Evolutionary conservation across 2,888 invertebrate species (phyloP), one percentile per base, ranked within the genome.

Genomic region (Subacronicta megacephala): DNA sequence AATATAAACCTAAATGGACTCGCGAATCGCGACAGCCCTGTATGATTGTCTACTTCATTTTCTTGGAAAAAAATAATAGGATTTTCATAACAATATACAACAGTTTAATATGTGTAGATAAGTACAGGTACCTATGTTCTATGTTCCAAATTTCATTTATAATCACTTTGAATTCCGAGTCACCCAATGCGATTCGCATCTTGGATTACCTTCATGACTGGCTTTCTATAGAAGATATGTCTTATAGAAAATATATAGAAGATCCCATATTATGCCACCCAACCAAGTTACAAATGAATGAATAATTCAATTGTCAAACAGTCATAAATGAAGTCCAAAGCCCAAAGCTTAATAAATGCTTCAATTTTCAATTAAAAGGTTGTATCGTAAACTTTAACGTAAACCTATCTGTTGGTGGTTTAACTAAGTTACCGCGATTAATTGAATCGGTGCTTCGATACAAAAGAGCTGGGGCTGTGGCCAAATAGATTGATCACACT

Each of bases 241-340:
- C n/a, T n/a, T n/a, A n/a, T n/a, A n/a, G n/a, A n/a, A n/a, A n/a
- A n/a, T n/a, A 52, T 52, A 50, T 54, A 42, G 53, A 58, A 58
- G 15, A 54, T 51, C 61, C 55, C 54, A 54, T 62, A 72, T 41
- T 62, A 72, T 41, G 45, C 45, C 36, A 38, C 33, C 47, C 46
- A 56, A 59, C 51, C 55, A 51, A 60, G 53, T 56, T 37, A 54
- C 56, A 65, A 72, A 69, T 64, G 60, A 63, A 74, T 64, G 51
- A 52, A 43, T 37, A 51, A 51, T 44, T 36, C 33, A 37, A 65
- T 50, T 58, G 35, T 57, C 13, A 31, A 31, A 49, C 13, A 42
- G 23, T 13, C 17, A 15, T 16, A 17, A 38, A 20, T 16, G 5
- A 33, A 2, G 9, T 10, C 33, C 17, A n/a, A 20, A 2, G 9